Base-by-base conservation (phyloP, 1,140 invertebrate species). In the Pygmarrhopalites habei region DNA sequence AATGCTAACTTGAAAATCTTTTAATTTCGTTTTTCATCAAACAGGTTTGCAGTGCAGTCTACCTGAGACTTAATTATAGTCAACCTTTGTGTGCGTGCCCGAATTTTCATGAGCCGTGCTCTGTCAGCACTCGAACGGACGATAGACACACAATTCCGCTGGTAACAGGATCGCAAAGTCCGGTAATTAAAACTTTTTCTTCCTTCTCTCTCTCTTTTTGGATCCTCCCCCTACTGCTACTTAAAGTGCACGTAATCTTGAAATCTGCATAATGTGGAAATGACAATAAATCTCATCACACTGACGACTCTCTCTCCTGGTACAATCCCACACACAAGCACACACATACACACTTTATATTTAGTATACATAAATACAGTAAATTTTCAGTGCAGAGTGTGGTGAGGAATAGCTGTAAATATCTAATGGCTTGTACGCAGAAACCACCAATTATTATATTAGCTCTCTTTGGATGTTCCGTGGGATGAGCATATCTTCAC, bases 11-110 rank as follows among this genome's bases (percentile, higher is more conserved):
- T n/a, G n/a, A n/a, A n/a, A n/a, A n/a, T n/a, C n/a, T n/a, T n/a
- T n/a, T n/a, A n/a, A n/a, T n/a, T n/a, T n/a, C n/a, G n/a, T n/a
- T n/a, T n/a, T n/a, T n/a, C n/a, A n/a, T n/a, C n/a, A n/a, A n/a
- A 23, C 80, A 92, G 83, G 89, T 92, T 59, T 94, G 91, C 78
- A 94, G 92, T 75, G 90, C 92, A 0, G 89, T 94, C 55, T 94
- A 94, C 77, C 86, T 92, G 29, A 80, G 91, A 60, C 77, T 94
- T 55, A 93, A 94, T 78, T 92, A 91, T 78, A 93, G 90, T 26
- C 90, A 94, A 75, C 90, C 90, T 17, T 78, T 94, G 62, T 95
- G 92, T 77, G 89, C 90, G 55, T 95, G 92, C 79, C 88, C 90
- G 41, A 79, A 88, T 75, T 90, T 91, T 77, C 81, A 88, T 70